A percentile compares a stretch with the other conserved stretches of the same genome.
phyloP scores from a whole-genome alignment of 2,888 invertebrate species.

The Encarsia formosa region DNA sequence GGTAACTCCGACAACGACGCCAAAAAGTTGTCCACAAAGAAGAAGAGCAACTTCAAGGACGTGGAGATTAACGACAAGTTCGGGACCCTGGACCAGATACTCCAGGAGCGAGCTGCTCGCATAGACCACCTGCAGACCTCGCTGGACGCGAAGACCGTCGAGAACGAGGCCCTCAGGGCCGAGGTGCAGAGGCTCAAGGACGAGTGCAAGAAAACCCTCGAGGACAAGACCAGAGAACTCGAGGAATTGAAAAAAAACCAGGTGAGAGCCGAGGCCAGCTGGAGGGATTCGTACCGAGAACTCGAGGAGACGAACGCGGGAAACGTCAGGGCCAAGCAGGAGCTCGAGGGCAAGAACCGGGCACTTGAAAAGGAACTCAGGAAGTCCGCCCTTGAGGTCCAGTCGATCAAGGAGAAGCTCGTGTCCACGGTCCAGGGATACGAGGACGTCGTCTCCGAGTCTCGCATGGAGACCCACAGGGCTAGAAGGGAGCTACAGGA shows the following conservation, averaged over 20 bases:
- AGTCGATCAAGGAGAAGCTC: slow-evolving; percentile 36
- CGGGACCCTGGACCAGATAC: slow-evolving; percentile 35
- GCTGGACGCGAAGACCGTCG: slow-evolving; percentile 29
- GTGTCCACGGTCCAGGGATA: slow-evolving; percentile 32
- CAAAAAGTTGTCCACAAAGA: too few species aligned
- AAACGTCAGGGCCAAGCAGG: slow-evolving; percentile 29
- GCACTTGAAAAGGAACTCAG: slow-evolving; percentile 37
- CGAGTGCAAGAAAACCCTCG: slow-evolving; percentile 29
- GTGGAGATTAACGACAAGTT: slow-evolving; percentile 29
- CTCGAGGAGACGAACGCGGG: slow-evolving; percentile 33
- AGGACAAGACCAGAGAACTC: slow-evolving; percentile 35
- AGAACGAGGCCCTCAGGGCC: slow-evolving; percentile 31
- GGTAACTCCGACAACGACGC: slow-evolving; percentile 19
- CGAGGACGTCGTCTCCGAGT: slow-evolving; percentile 38
- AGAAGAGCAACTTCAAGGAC: not conserved
- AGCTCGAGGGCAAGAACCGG: slow-evolving; percentile 32
- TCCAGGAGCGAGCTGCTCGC: slow-evolving; percentile 36
- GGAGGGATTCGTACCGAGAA: slow-evolving; percentile 31
- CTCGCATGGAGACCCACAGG: slow-evolving; percentile 36
- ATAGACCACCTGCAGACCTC: slow-evolving; percentile 37
- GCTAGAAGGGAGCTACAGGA: slow-evolving; percentile 37
- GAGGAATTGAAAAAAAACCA: slow-evolving; percentile 30
- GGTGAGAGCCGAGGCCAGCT: slow-evolving; percentile 31
- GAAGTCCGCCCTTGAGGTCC: slow-evolving; percentile 33
- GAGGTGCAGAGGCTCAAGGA: slow-evolving; percentile 32